phyloP scores from a whole-genome alignment of 2,888 invertebrate genomes.

The Bombylius major region DNA sequence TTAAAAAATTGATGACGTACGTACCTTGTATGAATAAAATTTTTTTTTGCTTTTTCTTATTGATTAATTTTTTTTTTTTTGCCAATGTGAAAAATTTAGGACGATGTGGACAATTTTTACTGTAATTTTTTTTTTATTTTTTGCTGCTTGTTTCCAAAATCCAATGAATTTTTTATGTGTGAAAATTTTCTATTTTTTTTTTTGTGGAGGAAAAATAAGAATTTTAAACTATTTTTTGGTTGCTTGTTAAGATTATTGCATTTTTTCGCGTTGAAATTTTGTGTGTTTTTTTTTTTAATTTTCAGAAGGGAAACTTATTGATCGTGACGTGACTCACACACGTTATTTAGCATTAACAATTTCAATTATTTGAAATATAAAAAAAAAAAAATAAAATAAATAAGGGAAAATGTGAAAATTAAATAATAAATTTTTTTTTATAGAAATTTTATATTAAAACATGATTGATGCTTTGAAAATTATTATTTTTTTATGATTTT shows the following conservation, averaged over 20 bases:
- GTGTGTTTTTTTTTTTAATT: neutral
- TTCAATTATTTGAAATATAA: neutral
- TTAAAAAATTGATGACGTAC: neutral
- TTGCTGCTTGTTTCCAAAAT: too few relatives aligned
- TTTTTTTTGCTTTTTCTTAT: too few relatives aligned
- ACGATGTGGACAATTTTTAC: too few relatives aligned
- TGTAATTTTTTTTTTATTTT: too few relatives aligned
- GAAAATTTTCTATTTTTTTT: too few relatives aligned
- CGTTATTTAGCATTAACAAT: neutral
- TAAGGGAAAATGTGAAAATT: neutral
- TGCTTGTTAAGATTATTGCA: too few relatives aligned
- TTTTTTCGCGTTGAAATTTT: too few relatives aligned
- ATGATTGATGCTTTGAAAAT: slow-evolving; percentile 3
- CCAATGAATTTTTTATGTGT: too few relatives aligned
- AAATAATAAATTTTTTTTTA: neutral
- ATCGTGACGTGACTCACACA: slow-evolving; percentile 14
- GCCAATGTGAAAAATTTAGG: too few relatives aligned
- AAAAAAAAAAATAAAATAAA: neutral
- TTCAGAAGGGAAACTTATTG: neutral
- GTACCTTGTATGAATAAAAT: neutral
- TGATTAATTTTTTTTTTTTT: too few relatives aligned
- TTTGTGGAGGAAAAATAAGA: too few relatives aligned
- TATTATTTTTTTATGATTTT: neutral
- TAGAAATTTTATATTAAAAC: neutral
- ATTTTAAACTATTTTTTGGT: too few relatives aligned